Base-by-base conservation (phyloP, 2,888 invertebrate genomes). In the Glaucopsyche alexis region DNA sequence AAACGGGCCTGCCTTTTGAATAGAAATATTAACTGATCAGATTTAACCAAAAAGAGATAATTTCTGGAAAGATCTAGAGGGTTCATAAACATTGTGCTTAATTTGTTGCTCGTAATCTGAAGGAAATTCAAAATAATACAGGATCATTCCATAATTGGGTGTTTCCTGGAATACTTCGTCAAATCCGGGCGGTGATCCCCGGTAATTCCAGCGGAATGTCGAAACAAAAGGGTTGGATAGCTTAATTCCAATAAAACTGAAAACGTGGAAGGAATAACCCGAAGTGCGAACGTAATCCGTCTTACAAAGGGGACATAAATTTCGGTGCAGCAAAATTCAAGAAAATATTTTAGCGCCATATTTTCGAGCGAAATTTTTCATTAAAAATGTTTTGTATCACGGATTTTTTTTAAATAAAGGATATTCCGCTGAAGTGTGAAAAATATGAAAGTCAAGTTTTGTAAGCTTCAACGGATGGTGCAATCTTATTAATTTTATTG, bases 231-330 rank as follows among this genome's bases (percentile, higher is more conserved):
- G 91, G 90, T 89, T 89, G 85, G 82, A 84, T 82, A 84, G 85
- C 88, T 90, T 91, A 91, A 90, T 89, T 86, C 90, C 87, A 88
- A 90, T 90, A 89, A 89, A 90, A 89, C 87, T 85, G 80, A 78
- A 85, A 83, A 89, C 91, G 91, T 91, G 91, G 81, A 77, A 81
- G 80, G 91, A 87, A 91, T 91, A 78, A 80, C 80, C 82, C 78
- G 79, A 74, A 78, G 74, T 76, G 74, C 72, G 71, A 74, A 74
- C 65, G 69, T 76, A 75, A 77, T 76, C 74, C 75, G 55, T 74
- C 66, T 74, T 72, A 71, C 73, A 74, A 73, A 71, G 73, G 72
- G 73, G 73, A 13, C 49, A 64, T 65, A 14, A 64, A 64, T 64
- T 71, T 72, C 40, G 49, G 66, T 65, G 72, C n/a, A 47, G 49